These are phyloP conservation scores for Zelleria hepariella DNA, from an alignment of 2,888 invertebrate genomes.

Conservation along the genomic window DNA sequence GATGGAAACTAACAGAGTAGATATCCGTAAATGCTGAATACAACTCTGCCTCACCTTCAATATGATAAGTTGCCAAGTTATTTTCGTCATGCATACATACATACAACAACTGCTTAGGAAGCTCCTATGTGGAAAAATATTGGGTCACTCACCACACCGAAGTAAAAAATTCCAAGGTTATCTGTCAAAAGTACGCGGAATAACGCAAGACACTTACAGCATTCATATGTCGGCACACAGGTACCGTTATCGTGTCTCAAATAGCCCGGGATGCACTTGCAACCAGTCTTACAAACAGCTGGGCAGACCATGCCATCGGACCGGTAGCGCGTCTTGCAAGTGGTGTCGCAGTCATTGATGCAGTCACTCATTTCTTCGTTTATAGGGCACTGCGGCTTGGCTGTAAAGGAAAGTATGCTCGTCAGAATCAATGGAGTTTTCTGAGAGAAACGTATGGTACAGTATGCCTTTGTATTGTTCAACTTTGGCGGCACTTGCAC, in stretches of 20 bases:
- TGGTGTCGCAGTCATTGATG: background rate
- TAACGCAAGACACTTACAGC: conserved; percentile 3
- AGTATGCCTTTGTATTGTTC: too few relatives aligned
- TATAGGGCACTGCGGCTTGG: background rate
- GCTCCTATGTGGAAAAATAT: too few relatives aligned
- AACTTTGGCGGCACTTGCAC: too few relatives aligned
- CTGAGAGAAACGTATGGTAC: too few relatives aligned
- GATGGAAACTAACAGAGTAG: too few relatives aligned
- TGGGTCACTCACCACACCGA: background rate
- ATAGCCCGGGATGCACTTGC: conserved; percentile 4
- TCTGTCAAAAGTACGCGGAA: too few relatives aligned
- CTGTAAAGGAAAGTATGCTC: background rate
- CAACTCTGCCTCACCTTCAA: too few relatives aligned
- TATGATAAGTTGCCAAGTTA: too few relatives aligned
- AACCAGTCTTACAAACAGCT: background rate
- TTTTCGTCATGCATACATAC: too few relatives aligned
- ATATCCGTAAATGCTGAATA: too few relatives aligned
- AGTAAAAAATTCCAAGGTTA: background rate
- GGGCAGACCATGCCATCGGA: background rate
- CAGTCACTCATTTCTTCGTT: background rate
- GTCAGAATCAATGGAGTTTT: too few relatives aligned
- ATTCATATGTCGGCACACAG: conserved; percentile 2
- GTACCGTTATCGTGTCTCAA: conserved; percentile 4
- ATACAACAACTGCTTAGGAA: too few relatives aligned
- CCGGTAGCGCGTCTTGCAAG: background rate